phyloP scores from a whole-genome alignment of 1,140 invertebrate genomes.

The Whitmania pigra region DNA sequence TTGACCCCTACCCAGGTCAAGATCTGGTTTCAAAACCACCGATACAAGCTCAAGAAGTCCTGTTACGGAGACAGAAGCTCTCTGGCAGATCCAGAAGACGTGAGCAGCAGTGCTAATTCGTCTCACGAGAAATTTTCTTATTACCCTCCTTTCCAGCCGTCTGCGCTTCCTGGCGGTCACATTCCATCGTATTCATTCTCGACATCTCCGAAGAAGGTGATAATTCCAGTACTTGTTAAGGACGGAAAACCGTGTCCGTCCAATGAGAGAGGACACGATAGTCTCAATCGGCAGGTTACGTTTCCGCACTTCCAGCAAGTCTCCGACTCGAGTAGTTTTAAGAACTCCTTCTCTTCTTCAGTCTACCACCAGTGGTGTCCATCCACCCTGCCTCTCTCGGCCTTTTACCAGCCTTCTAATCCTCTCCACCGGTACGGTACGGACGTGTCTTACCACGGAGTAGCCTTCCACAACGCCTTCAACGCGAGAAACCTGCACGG shows the following conservation, averaged over 20 bases:
- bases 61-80: conserved; percentile 66
- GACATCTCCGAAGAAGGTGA: conserved; percentile 70
- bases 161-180: background rate
- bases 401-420: too few species aligned
- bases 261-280: conserved; percentile 12
- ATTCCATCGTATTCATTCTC: conserved; percentile 28
- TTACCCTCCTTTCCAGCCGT: too few species aligned
- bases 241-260: conserved; percentile 73
- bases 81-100: conserved; percentile 26
- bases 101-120: background rate
- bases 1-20: conserved; percentile 62
- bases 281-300: too few species aligned
- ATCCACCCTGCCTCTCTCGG: too few species aligned
- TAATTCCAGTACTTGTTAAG: conserved; percentile 77
- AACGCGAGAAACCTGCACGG: too few species aligned
- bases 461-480: too few species aligned
- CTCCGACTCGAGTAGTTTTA: too few species aligned
- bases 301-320: too few species aligned
- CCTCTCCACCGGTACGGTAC: too few species aligned
- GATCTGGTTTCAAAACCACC: conserved; percentile 83
- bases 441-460: too few species aligned
- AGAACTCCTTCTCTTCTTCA: too few species aligned
- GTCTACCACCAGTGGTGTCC: too few species aligned
- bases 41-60: conserved; percentile 46
- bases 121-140: background rate